Evolutionary conservation across 2,797 vertebrate genomes (phyloP).

Genomic region (Lemur catta): DNA sequence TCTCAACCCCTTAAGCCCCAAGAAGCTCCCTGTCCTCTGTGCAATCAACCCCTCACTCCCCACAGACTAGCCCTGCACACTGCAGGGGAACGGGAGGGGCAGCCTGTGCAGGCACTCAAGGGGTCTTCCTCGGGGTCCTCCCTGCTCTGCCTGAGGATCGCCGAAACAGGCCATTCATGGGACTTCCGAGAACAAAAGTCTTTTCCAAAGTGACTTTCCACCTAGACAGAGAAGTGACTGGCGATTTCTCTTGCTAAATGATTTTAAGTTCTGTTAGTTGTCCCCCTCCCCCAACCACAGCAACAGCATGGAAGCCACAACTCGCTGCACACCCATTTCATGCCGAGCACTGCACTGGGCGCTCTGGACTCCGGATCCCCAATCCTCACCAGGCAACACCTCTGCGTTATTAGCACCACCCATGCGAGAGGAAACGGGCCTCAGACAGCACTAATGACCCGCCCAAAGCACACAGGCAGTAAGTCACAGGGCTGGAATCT

Average conservation of each 20-base stretch:
- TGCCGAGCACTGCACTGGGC: neutral
- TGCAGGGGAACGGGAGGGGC: accelerated
- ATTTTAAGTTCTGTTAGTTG: neutral
- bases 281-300: no score
- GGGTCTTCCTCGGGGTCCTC: neutral
- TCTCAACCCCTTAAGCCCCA: neutral
- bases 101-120: accelerated
- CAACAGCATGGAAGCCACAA: accelerated
- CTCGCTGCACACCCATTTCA: no score
- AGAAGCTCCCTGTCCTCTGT: neutral
- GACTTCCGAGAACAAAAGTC: neutral
- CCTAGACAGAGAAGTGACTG: neutral
- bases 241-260: neutral
- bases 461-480: neutral
- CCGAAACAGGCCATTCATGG: neutral
- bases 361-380: neutral
- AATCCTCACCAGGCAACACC: neutral
- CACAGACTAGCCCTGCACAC: accelerated
- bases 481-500: neutral
- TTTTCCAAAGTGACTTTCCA: neutral
- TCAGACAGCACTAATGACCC: neutral
- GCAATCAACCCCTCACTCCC: neutral
- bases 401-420: neutral
- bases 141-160: neutral
- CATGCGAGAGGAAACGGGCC: neutral